Conservation (phyloP, 2,113 vertebrate species). For the Hucho hucho region DNA sequence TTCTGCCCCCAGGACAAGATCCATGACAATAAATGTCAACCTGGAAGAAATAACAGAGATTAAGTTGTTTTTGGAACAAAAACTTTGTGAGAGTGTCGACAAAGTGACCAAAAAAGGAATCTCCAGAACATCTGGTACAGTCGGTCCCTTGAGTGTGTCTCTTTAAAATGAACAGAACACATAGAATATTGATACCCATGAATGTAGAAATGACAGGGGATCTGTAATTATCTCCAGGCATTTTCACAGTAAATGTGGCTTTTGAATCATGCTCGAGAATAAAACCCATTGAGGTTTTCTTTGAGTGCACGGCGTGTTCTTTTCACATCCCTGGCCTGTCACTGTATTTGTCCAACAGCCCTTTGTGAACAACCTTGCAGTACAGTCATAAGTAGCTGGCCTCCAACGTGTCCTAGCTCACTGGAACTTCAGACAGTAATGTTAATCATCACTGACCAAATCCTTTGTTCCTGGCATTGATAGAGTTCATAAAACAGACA, state of each 20-base stretch:
- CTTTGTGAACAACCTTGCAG: background rate
- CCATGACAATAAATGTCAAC: background rate
- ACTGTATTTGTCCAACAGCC: background rate
- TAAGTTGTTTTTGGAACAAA: background rate
- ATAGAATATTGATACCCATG: slow-evolving; percentile 14
- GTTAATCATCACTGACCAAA: slow-evolving; percentile 39
- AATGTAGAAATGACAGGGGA: background rate
- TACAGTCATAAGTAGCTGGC: background rate
- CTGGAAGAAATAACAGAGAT: background rate
- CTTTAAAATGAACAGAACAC: slow-evolving; percentile 1
- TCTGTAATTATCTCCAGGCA: background rate
- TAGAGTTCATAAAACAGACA: slow-evolving; percentile 2
- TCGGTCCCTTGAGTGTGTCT: background rate
- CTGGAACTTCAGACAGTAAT: slow-evolving; percentile 25
- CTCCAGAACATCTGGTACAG: background rate
- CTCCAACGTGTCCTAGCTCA: slow-evolving; percentile 1
- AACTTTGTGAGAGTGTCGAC: background rate
- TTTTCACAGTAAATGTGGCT: background rate
- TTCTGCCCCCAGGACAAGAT: background rate
- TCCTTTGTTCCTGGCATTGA: slow-evolving; percentile 11
- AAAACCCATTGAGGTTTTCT: background rate
- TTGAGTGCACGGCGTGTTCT: background rate
- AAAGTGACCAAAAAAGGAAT: background rate
- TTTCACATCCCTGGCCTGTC: background rate
- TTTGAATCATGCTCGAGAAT: background rate